Percentiles rank a stretch among this genome's conserved stretches.
Evolutionary conservation across 2,797 vertebrate genomes (phyloP).

Genomic region (Prunella strophiata): DNA sequence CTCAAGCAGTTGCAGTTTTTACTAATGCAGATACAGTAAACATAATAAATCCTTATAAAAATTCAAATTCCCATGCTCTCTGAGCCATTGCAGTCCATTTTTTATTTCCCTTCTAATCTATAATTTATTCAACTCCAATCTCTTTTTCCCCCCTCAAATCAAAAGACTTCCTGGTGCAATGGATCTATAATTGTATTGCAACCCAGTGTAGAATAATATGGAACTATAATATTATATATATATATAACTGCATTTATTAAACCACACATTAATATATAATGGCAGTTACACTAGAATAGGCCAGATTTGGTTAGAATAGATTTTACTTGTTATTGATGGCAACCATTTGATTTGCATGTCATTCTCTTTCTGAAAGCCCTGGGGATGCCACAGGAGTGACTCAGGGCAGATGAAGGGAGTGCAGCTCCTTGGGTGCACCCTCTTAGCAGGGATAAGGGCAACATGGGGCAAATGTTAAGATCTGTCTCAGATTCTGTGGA

Average conservation of each 20-base stretch:
- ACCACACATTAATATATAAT: background rate
- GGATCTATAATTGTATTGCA: background rate
- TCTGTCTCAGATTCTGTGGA: background rate
- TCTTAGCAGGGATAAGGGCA: background rate
- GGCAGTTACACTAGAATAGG: background rate
- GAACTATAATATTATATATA: background rate
- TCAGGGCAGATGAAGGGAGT: background rate
- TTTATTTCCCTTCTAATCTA: slow-evolving; percentile 8
- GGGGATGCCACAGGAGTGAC: too few species aligned
- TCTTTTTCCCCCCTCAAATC: background rate
- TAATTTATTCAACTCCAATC: slow-evolving; percentile 1
- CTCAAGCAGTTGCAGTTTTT: slow-evolving; percentile 26
- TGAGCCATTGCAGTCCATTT: slow-evolving; percentile 24
- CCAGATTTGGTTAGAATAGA: background rate
- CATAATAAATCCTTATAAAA: slow-evolving; percentile 65
- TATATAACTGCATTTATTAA: background rate
- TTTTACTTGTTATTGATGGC: background rate
- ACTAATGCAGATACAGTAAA: slow-evolving; percentile 39
- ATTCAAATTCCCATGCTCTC: slow-evolving; percentile 24
- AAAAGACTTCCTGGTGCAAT: background rate
- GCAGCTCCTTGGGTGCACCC: background rate
- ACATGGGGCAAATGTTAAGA: background rate
- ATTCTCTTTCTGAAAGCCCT: background rate
- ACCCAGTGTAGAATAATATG: background rate
- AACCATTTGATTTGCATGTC: background rate